These are phyloP conservation scores for Patagioenas fasciata DNA, from an alignment of 2,113 vertebrate species.

Conservation along the genomic window DNA sequence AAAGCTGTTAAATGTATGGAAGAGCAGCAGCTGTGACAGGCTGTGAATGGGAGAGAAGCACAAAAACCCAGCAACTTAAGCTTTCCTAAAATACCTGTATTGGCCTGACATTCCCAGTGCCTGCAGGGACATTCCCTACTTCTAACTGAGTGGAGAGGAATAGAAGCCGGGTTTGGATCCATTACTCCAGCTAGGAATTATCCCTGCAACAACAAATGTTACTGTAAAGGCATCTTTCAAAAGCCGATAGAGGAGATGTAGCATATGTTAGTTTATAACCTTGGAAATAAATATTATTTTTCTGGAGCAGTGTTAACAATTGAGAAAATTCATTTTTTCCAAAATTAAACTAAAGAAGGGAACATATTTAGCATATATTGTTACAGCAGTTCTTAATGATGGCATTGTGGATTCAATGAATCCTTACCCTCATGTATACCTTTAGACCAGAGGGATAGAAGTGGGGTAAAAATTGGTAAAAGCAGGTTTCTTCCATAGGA, in stretches of 20 bases:
- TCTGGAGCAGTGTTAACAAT: background rate
- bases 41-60: background rate
- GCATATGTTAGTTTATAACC: background rate
- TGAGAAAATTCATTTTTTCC: background rate
- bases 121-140: background rate
- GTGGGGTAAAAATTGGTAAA: slow-evolving; percentile 4
- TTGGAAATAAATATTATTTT: background rate
- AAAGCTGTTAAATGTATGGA: background rate
- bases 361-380: background rate
- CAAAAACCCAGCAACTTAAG: background rate
- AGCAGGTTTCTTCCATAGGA: background rate
- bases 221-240: background rate
- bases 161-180: background rate
- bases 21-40: background rate
- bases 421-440: background rate
- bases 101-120: background rate
- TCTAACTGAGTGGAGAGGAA: background rate
- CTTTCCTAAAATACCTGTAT: background rate
- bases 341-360: background rate
- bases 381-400: background rate
- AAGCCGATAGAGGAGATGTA: background rate
- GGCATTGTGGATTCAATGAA: background rate
- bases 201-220: background rate
- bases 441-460: background rate
- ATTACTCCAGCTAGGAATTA: background rate